Evolutionary conservation across 2,797 vertebrate genomes (phyloP).

Genomic region (Apogon hyalosoma): DNA sequence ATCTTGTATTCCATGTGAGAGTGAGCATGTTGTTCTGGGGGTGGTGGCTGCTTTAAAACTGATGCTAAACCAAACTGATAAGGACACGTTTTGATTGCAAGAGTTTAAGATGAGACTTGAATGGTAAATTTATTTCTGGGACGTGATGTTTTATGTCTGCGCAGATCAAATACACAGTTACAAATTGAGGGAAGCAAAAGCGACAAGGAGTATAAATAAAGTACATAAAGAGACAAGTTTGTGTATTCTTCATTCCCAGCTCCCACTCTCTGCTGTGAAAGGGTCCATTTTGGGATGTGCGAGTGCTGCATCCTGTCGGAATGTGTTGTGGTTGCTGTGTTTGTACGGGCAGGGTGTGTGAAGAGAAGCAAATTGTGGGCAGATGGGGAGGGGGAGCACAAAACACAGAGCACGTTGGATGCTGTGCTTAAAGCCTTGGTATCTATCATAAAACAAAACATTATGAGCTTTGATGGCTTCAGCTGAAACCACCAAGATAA

Average conservation of each 20-base stretch:
- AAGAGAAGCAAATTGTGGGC: constrained; percentile 36
- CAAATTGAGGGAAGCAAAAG: background rate
- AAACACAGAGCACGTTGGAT: constrained; percentile 35
- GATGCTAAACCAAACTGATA: constrained; percentile 17
- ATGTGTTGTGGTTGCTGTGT: constrained; percentile 59
- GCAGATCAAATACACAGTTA: constrained; percentile 10
- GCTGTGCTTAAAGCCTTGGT: constrained; percentile 29
- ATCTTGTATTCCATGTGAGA: constrained; percentile 16
- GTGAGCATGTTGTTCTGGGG: constrained; percentile 4
- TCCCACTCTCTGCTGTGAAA: constrained; percentile 50
- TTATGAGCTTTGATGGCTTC: constrained; percentile 34
- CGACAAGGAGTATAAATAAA: constrained; percentile 11
- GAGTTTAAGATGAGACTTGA: constrained; percentile 27
- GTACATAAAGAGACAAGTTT: constrained; percentile 4
- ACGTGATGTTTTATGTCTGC: constrained; percentile 11
- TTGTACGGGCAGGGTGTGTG: constrained; percentile 55
- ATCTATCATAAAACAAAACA: constrained; percentile 25
- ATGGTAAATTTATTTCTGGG: constrained; percentile 16
- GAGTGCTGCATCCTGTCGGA: constrained; percentile 64
- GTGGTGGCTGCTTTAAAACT: constrained; percentile 17
- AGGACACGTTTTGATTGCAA: constrained; percentile 3
- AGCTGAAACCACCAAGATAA: constrained; percentile 38
- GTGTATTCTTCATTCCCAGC: constrained; percentile 27
- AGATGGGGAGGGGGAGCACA: constrained; percentile 28
- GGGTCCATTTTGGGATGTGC: constrained; percentile 65